phyloP scores from a whole-genome alignment of 2,797 vertebrate genomes.

The Podarcis siculus region DNA sequence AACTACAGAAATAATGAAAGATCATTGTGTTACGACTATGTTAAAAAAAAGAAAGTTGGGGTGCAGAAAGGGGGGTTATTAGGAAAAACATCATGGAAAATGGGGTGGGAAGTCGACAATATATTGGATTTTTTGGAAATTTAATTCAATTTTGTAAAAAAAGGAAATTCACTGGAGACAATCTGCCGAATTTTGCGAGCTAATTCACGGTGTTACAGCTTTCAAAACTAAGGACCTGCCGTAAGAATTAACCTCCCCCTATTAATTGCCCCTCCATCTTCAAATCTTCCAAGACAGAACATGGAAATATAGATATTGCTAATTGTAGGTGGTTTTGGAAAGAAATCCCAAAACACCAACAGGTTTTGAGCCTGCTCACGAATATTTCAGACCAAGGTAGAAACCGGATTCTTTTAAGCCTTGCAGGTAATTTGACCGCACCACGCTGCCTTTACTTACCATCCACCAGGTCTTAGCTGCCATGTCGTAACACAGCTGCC shows the following conservation, averaged over 20 bases:
- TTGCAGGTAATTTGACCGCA: rapidly evolving
- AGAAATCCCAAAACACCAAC: background rate
- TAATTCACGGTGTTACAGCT: background rate
- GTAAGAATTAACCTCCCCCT: background rate
- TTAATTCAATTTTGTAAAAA: too few species aligned
- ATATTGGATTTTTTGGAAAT: too few species aligned
- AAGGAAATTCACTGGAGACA: too few species aligned
- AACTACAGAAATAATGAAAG: too few species aligned
- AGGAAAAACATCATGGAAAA: too few species aligned
- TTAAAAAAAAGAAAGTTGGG: too few species aligned
- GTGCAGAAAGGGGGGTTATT: too few species aligned
- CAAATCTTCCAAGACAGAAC: background rate
- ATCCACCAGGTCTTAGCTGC: constrained; percentile 94
- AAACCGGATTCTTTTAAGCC: background rate
- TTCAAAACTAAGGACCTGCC: background rate
- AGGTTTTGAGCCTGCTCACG: background rate
- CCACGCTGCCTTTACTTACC: constrained; percentile 79
- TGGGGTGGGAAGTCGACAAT: too few species aligned
- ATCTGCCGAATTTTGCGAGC: background rate
- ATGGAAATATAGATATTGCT: background rate
- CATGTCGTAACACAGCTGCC: constrained; percentile 91
- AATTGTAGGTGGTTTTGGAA: background rate
- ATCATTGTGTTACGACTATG: too few species aligned
- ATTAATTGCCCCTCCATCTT: background rate
- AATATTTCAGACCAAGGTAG: background rate